Percentiles rank a stretch among this genome's conserved stretches.
Conservation (phyloP, 2,797 vertebrate species). For the Pangasius krempfi region DNA sequence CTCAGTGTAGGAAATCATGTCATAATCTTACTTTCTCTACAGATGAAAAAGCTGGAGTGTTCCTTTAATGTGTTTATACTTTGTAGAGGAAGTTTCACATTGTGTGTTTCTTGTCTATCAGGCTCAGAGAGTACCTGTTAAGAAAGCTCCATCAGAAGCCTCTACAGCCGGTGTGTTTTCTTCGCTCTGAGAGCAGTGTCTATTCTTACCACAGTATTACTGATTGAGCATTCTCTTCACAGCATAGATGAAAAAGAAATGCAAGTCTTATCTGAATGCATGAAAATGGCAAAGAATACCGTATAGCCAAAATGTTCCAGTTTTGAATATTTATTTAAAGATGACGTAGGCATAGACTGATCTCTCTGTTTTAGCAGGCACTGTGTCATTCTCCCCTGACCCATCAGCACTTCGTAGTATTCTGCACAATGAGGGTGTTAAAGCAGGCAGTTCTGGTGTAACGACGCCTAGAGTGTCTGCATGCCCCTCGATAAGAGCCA, state of each 20-base stretch:
- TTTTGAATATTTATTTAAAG: not conserved
- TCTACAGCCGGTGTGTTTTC: not conserved
- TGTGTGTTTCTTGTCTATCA: conserved; percentile 45
- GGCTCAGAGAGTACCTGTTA: conserved; percentile 75
- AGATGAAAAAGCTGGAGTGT: not conserved
- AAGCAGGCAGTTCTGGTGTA: conserved; percentile 7
- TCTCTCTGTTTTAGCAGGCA: not conserved
- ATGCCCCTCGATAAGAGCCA: conserved; percentile 49
- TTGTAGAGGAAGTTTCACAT: not conserved
- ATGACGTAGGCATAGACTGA: not conserved
- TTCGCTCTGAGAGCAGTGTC: not conserved
- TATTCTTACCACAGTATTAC: not conserved
- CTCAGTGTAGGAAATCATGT: not conserved
- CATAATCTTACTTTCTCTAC: no score
- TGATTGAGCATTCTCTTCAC: not conserved
- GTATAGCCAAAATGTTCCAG: not conserved
- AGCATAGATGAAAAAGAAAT: not conserved
- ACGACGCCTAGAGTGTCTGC: conserved; percentile 44
- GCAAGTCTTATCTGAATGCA: not conserved
- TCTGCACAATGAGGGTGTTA: conserved; percentile 57
- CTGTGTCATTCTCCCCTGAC: conserved; percentile 57
- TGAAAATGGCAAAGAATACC: not conserved
- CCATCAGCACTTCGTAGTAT: conserved; percentile 57
- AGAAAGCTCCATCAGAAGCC: conserved; percentile 60
- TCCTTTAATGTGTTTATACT: not conserved